Conservation (phyloP, 92 coral and sea anemone species). For the Desmophyllum pertusum region DNA sequence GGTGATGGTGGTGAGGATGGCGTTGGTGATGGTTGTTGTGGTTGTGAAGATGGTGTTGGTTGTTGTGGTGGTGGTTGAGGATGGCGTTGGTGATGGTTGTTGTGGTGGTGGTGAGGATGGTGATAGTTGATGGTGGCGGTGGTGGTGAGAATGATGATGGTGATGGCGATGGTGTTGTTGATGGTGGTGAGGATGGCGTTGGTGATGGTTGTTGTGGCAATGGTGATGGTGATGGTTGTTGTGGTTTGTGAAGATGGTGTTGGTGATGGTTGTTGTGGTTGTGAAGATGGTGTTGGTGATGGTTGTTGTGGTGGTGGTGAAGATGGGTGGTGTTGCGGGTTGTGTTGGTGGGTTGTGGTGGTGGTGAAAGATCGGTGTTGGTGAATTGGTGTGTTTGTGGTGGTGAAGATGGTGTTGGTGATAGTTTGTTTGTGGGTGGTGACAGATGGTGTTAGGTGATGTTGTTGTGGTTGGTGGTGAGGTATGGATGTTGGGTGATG, state of each 20-base stretch:
- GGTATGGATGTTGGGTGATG: too few species aligned
- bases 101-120: not conserved
- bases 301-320: not conserved
- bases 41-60: not conserved
- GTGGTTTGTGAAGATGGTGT: not conserved
- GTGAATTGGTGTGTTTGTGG: not conserved
- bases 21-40: not conserved
- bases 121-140: not conserved
- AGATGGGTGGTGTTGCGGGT: not conserved
- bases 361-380: not conserved
- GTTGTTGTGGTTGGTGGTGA: too few species aligned
- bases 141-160: not conserved
- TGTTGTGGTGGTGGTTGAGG: not conserved
- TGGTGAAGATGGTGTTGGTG: not conserved
- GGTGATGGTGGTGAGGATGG: not conserved
- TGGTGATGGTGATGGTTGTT: not conserved
- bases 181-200: not conserved
- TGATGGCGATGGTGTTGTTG: not conserved
- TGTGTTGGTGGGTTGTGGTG: not conserved
- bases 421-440: too few species aligned
- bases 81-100: not conserved
- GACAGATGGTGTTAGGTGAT: too few species aligned
- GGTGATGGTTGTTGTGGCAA: not conserved
- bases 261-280: not conserved
- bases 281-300: not conserved